phyloP scores from a whole-genome alignment of 2,797 vertebrate species.

The Glossophaga mutica region DNA sequence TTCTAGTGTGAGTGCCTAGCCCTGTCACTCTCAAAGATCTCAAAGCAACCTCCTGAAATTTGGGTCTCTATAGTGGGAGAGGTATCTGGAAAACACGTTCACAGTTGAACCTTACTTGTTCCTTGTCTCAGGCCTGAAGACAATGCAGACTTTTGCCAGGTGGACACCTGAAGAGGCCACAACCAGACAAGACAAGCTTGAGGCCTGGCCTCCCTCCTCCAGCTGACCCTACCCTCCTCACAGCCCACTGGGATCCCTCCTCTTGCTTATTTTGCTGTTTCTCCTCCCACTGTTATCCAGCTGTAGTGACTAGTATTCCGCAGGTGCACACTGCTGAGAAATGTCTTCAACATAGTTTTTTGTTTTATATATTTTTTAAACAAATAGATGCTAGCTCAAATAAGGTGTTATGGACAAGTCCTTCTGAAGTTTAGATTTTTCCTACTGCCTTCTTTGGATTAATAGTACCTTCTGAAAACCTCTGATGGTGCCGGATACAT shows the following conservation, averaged over 20 bases:
- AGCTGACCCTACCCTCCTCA: background rate
- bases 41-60: background rate
- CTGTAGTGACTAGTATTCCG: background rate
- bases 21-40: background rate
- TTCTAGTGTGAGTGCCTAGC: background rate
- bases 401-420: background rate
- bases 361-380: background rate
- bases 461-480: background rate
- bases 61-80: background rate
- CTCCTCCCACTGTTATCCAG: background rate
- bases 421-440: background rate
- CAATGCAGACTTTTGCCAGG: background rate
- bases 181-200: background rate
- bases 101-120: background rate
- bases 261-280: background rate
- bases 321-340: background rate
- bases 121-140: background rate
- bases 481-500: background rate
- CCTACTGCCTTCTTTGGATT: background rate
- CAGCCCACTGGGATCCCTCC: background rate
- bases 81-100: background rate
- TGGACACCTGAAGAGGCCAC: background rate
- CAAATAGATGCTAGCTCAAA: background rate
- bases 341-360: background rate
- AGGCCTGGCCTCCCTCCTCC: background rate